Evolutionary conservation across 2,797 vertebrate species (phyloP).

Genomic region (Rhincodon typus): DNA sequence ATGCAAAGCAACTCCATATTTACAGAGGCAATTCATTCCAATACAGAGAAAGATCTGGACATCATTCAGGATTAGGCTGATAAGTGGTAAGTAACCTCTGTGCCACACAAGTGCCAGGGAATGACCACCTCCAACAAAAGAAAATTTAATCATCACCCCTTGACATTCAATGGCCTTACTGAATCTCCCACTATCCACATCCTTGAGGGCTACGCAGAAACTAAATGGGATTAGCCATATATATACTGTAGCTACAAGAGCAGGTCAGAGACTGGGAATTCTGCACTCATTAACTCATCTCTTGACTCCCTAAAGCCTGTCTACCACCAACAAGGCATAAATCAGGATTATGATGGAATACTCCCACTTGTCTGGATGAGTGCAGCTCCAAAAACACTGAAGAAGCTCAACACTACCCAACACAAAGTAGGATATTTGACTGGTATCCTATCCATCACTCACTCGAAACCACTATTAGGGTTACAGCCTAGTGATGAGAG

Average conservation of each 20-base stretch:
- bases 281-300: background rate
- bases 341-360: background rate
- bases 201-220: background rate
- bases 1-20: background rate
- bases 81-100: background rate
- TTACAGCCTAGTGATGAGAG: too few species aligned
- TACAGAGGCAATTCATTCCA: background rate
- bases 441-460: too few species aligned
- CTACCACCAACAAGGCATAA: background rate
- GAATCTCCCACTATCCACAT: background rate
- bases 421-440: too few species aligned
- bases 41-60: background rate
- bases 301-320: background rate
- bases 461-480: background rate
- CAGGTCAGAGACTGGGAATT: background rate
- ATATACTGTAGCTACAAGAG: background rate
- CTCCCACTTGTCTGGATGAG: too few species aligned
- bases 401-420: too few species aligned
- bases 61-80: background rate
- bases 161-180: background rate
- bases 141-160: background rate
- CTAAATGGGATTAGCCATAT: background rate
- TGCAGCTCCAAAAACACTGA: too few species aligned
- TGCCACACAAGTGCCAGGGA: background rate
- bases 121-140: background rate